Percentiles rank a stretch among this genome's conserved stretches.
phyloP scores from a whole-genome alignment of 2,888 invertebrate genomes.

The Cryptocephalus moraei region DNA sequence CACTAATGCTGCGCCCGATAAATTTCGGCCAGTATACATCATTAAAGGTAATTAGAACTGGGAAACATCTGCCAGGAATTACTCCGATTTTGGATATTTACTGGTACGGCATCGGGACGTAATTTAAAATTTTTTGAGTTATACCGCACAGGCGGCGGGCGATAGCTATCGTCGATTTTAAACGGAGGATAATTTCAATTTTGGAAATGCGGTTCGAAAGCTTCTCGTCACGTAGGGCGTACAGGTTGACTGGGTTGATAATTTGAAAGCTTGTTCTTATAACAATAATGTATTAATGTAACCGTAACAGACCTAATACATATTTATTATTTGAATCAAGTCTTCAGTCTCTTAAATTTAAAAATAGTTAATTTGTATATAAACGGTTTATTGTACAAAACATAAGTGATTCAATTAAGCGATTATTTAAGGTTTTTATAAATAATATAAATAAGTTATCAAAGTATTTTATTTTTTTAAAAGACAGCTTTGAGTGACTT shows the following conservation, averaged over 20 bases:
- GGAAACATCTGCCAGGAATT: constrained; percentile 23
- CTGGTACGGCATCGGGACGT: background rate
- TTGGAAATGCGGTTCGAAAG: background rate
- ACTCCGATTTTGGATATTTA: constrained; percentile 11
- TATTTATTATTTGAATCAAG: too few species aligned
- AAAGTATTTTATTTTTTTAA: too few species aligned
- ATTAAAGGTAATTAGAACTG: constrained; percentile 29
- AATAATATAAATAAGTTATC: too few species aligned
- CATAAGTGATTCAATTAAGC: too few species aligned
- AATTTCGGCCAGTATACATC: constrained; percentile 27
- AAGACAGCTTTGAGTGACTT: too few species aligned
- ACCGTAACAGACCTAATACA: too few species aligned
- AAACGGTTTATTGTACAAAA: too few species aligned
- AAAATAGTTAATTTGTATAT: too few species aligned
- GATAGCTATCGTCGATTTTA: background rate
- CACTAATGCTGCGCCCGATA: constrained; percentile 17
- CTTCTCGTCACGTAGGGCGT: background rate
- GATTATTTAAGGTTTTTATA: too few species aligned
- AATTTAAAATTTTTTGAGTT: constrained; percentile 1
- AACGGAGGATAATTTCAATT: background rate
- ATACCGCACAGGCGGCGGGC: background rate
- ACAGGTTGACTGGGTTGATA: too few species aligned
- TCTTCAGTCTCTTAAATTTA: too few species aligned
- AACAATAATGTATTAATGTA: background rate
- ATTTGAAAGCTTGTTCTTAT: too few species aligned